phyloP scores from a whole-genome alignment of 2,797 vertebrate species.

The Xenentodon cancila region DNA sequence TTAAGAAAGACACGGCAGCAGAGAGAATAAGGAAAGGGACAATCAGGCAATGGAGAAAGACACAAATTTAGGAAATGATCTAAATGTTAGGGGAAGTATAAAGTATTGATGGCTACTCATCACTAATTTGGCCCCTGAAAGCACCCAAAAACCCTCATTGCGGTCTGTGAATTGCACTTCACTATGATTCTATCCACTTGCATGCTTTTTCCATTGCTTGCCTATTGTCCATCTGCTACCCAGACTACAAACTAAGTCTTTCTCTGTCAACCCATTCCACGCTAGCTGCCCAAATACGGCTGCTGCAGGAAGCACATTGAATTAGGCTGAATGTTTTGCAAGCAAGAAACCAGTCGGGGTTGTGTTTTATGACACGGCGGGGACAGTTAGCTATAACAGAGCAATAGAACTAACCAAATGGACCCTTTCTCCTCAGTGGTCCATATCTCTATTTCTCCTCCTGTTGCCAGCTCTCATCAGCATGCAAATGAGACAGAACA shows the following conservation, averaged over 20 bases:
- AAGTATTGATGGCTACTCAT: constrained; percentile 45
- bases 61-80: constrained; percentile 30
- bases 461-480: constrained; percentile 54
- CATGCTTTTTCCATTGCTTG: constrained; percentile 40
- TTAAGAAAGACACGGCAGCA: constrained; percentile 28
- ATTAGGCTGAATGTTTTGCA: constrained; percentile 62
- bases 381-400: constrained; percentile 60
- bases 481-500: constrained; percentile 79
- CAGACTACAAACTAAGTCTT: constrained; percentile 43
- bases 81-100: constrained; percentile 43
- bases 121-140: constrained; percentile 53
- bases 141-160: constrained; percentile 37
- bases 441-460: constrained; percentile 50
- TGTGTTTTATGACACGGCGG: constrained; percentile 66
- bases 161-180: constrained; percentile 48
- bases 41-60: constrained; percentile 15
- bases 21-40: constrained; percentile 28
- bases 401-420: constrained; percentile 64
- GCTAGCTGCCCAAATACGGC: constrained; percentile 47
- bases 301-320: constrained; percentile 42
- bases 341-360: constrained; percentile 48
- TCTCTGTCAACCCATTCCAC: constrained; percentile 40
- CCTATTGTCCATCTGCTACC: constrained; percentile 62
- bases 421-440: constrained; percentile 51
- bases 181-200: constrained; percentile 30